Evolutionary conservation across 1,140 invertebrate genomes (phyloP), one percentile per base, ranked within the genome.

Genomic region (Neodiprion pinetum): DNA sequence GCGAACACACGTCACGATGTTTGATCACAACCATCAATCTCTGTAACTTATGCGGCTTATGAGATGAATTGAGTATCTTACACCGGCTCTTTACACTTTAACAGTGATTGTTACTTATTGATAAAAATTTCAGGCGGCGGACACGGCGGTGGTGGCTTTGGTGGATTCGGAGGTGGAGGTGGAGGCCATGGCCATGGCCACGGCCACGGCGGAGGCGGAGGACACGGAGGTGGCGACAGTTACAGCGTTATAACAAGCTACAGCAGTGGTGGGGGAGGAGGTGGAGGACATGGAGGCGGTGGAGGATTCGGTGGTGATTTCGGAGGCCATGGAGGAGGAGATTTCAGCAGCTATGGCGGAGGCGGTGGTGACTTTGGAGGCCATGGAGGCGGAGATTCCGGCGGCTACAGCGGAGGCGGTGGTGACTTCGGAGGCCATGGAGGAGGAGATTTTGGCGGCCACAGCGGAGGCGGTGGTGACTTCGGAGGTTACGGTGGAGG

Each of bases 201-300:
- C 50, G 8, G 40, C 67, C 17, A 48, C 1, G 72, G 69, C 11
- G 74, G 72, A 67, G 73, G 73, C 1, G 74, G 47, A 0, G 74
- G 75, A 7, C 68, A 65, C 17, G 73, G 76, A 9, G 77, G 76
- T 11, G 75, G 75, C 12, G 70, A 73, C n/a, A 61, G 53, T 17
- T 47, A 72, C 49, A 61, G 53, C 53, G 53, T 61, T 9, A 9
- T 61, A 9, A 61, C 53, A 12, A 61, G 53, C 53, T 61, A 61
- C 53, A 61, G 53, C 53, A 40, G 28, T 40, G 28, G 78, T 49
- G 73, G 69, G 17, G 77, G 76, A 21, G 72, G 72, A n/a, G 79
- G 78, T 21, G 79, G 80, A n/a, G 77, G 78, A 11, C 71, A 76
- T 40, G 80, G 81, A 23, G 79, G 73, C 48, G 75, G 77, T n/a